Conservation (phyloP, 2,113 vertebrate genomes). For the Turdus rufiventris region DNA sequence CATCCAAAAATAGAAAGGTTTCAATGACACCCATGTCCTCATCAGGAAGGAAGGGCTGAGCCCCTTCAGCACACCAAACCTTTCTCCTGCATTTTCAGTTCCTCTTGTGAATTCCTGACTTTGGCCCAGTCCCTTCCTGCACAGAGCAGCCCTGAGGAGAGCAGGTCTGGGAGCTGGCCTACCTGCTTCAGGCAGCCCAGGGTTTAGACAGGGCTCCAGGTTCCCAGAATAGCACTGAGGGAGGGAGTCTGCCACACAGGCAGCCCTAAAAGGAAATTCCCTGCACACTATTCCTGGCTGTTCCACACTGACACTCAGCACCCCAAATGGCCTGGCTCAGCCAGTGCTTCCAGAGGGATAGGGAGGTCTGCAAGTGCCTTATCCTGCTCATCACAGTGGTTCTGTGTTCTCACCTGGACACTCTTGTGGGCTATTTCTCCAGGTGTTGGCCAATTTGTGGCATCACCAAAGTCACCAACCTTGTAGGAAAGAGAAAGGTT, state of each 20-base stretch:
- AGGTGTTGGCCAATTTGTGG: slow-evolving; percentile 96
- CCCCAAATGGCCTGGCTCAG: slow-evolving; percentile 24
- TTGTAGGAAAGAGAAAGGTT: slow-evolving; percentile 56
- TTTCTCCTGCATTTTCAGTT: neutral
- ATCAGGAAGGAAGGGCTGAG: neutral
- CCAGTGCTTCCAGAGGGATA: neutral
- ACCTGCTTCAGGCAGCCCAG: neutral
- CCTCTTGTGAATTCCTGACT: neutral
- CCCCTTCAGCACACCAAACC: neutral
- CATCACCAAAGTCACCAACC: slow-evolving; percentile 96
- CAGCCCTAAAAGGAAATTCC: slow-evolving; percentile 86
- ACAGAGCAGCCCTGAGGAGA: neutral
- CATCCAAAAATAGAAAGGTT: slow-evolving; percentile 5
- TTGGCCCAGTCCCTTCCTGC: neutral
- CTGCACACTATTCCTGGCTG: slow-evolving; percentile 78
- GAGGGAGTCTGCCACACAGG: neutral
- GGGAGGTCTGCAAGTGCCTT: neutral
- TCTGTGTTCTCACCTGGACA: slow-evolving; percentile 79
- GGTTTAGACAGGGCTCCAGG: neutral
- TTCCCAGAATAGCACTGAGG: slow-evolving; percentile 70
- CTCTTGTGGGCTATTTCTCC: slow-evolving; percentile 97
- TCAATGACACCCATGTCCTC: neutral
- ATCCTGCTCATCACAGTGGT: fast-evolving
- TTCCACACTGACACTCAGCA: neutral
- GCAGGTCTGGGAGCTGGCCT: neutral